A percentile compares a stretch with the other conserved stretches of the same genome.
Conservation (phyloP, 92 coral and sea anemone genomes). For the Porites divaricata region DNA sequence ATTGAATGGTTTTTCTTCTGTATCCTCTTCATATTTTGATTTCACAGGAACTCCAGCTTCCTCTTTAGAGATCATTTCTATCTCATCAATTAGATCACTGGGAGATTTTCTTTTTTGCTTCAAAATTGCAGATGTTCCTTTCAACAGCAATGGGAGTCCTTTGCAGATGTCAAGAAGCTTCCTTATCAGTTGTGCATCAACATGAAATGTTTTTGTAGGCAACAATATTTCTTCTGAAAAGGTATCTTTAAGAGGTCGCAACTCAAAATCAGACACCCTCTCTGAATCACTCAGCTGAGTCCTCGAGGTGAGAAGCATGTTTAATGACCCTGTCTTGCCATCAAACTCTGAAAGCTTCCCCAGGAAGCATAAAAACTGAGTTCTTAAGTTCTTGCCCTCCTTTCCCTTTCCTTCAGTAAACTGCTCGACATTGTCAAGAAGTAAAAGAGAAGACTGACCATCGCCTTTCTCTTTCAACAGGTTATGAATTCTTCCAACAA, state of each 20-base stretch:
- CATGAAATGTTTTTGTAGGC: not conserved
- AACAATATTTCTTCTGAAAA: constrained; percentile 23
- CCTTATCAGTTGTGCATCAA: not conserved
- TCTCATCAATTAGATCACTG: not conserved
- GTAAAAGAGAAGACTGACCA: constrained; percentile 27
- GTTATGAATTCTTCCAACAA: constrained; percentile 13
- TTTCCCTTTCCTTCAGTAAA: constrained; percentile 6
- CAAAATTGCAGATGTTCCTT: constrained; percentile 12
- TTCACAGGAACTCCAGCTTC: not conserved
- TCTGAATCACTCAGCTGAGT: constrained; percentile 20
- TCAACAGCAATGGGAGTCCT: constrained; percentile 21
- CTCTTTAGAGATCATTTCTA: not conserved
- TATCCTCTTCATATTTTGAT: constrained; percentile 19
- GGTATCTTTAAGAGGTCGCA: not conserved
- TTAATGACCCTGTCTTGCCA: not conserved
- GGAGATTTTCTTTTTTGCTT: not conserved
- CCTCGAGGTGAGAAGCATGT: constrained; percentile 65
- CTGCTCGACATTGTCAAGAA: constrained; percentile 79
- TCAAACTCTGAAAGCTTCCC: not conserved
- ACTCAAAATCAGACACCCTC: constrained; percentile 10
- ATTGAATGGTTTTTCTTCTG: constrained; percentile 24
- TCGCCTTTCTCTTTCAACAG: not conserved
- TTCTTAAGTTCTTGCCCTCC: constrained; percentile 11
- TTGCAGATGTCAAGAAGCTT: not conserved
- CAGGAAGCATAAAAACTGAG: constrained; percentile 4